A percentile compares a stretch with the other conserved stretches of the same genome.
phyloP scores from a whole-genome alignment of 2,113 vertebrate species.

The Echinops telfairi region DNA sequence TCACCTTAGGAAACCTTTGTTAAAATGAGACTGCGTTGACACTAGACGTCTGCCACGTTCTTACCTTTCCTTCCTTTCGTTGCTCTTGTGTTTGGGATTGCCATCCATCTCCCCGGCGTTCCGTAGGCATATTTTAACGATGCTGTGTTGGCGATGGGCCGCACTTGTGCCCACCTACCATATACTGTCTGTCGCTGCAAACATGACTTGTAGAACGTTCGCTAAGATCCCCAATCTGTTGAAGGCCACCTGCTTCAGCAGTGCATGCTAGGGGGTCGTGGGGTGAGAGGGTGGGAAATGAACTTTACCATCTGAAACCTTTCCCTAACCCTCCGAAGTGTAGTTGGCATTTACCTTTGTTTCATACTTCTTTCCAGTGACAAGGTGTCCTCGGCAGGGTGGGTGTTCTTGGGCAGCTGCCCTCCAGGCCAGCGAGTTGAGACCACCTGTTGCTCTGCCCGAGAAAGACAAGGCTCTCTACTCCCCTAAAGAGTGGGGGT shows the following conservation, averaged over 20 bases:
- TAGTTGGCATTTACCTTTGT: conserved; percentile 20
- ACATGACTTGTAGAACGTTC: neutral
- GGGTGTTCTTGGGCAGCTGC: no score
- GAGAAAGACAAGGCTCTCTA: no score
- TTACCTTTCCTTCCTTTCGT: neutral
- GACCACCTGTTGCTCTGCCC: no score
- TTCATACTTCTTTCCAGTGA: neutral
- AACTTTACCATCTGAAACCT: conserved; percentile 1
- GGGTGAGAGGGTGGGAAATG: neutral
- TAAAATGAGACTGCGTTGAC: neutral
- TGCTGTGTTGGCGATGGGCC: neutral
- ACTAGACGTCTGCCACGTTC: neutral
- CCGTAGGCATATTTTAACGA: conserved; percentile 12
- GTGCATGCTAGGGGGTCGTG: neutral
- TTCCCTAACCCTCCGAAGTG: neutral
- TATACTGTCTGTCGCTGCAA: neutral
- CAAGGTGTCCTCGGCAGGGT: no score
- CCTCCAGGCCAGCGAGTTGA: no score
- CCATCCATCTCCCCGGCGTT: conserved; percentile 22
- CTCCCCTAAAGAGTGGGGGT: no score
- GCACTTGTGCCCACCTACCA: neutral
- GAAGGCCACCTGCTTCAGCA: neutral
- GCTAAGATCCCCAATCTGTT: neutral
- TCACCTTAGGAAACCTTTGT: neutral
- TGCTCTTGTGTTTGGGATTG: neutral